Base-by-base conservation (phyloP, 92 coral and sea anemone species). In the Paramuricea clavata region DNA sequence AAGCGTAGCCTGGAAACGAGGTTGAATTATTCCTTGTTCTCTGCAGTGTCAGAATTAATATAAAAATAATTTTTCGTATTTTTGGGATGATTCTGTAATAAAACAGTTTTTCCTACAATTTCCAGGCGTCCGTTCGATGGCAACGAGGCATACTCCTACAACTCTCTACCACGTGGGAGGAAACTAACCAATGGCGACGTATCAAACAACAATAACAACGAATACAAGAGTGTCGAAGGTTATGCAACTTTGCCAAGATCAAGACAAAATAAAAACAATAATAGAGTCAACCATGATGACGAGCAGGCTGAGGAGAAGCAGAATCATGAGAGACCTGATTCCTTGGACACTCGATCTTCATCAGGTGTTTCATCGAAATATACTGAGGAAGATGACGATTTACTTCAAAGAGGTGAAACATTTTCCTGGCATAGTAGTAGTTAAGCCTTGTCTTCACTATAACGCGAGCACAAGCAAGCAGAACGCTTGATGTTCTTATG, bases 191-290 rank as follows among this genome's bases (percentile, higher is more conserved):
- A 74, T 74, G 81, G 81, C 36, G 33, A 44, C 19, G 33, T 56
- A 4, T 23, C 81, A 23, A 42, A 21, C 41, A 74, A 74, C 64
- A 74, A 74, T 30, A 69, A 69, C 23, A 33, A 30, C 32, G 49
- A 39, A 13, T 78, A 27, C 69, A 78, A 78, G 61, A 78, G 83
- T 52, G 69, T 78, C 12, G 83, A 52, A 17, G 83, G 83, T 0
- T 95, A 94, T 85, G 98, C 95, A 25, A 95, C 98, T 11, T 83
- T 95, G 65, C 98, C 98, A 22, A 88, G 98, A 85, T 33, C 76
- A 2, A 16, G 28, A 21, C 19, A 89, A 87, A 10, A 71, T 75
- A 30, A 78, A 52, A 28, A 82, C 74, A 13, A 50, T 23, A 31
- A 36, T 23, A 10, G 89, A 90, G 39, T 15, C 70, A 21, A 49